Evolutionary conservation across 2,113 vertebrate species (phyloP), one percentile per base, ranked within the genome.

Genomic region (Riparia riparia): DNA sequence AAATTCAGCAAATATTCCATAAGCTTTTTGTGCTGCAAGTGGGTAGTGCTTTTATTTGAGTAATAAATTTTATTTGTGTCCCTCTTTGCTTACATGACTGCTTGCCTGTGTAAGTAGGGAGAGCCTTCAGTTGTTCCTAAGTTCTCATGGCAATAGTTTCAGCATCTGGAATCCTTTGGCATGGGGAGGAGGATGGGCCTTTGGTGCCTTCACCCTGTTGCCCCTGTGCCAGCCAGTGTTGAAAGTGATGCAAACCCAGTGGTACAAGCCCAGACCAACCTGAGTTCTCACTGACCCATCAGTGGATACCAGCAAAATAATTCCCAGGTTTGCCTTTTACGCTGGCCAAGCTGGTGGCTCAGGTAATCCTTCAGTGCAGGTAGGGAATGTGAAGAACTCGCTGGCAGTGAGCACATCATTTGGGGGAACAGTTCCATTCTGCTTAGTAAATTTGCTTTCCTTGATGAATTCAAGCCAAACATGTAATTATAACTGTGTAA

Each of bases 271-370:
- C 81, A 70, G 94, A 45, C 42, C 76, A 69, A 51, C 64, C 86
- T 49, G 41, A 87, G 41, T 32, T 86, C 68, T 88, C 86, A 10
- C 3, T 89, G 76, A 68, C 64, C 91, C 54, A 7, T 61, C 49
- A 50, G 63, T 12, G 21, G 57, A 26, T 58, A 51, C 50, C 73
- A 65, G 84, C 89, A 96, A 82, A 91, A 57, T 82, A 53, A 68
- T 89, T 94, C 94, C 61, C 64, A 83, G 47, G 66, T 89, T 93
- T 32, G 17, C 66, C 45, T 89, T 7, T 7, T 63, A 13, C 71
- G 34, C 65, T 81, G 96, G 83, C 97, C 91, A 89, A 90, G 81
- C 65, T 90, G 60, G 39, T 94, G 63, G 77, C 89, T 88, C 54
- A 53, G 61, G 44, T 49, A 63, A 32, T 83, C 37, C 32, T 82